Conservation (phyloP, 2,797 vertebrate genomes). For the Channa striata region DNA sequence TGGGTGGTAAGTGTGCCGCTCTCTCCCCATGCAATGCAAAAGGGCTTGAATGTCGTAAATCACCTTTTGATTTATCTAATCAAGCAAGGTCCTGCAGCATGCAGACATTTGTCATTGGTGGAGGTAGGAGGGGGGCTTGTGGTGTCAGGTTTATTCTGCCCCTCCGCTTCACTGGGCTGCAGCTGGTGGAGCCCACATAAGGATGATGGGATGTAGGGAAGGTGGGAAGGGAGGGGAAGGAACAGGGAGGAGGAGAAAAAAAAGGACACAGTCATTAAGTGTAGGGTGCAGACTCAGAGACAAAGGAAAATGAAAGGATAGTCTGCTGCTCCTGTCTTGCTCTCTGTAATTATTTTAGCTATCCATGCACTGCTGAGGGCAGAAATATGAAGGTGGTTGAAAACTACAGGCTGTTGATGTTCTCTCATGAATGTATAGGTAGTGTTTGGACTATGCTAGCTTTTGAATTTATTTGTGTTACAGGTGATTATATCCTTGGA, state of each 20-base stretch:
- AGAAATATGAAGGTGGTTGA: slow-evolving; percentile 25
- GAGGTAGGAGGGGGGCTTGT: slow-evolving; percentile 49
- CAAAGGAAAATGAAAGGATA: slow-evolving; percentile 71
- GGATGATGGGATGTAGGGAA: slow-evolving; percentile 62
- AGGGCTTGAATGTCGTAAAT: slow-evolving; percentile 88
- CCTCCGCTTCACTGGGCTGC: slow-evolving; percentile 78
- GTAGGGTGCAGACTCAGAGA: slow-evolving; percentile 76
- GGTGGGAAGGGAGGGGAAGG: slow-evolving; percentile 41
- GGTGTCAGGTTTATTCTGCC: slow-evolving; percentile 83
- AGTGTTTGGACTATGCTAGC: slow-evolving; percentile 11
- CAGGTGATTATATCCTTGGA: slow-evolving; percentile 49
- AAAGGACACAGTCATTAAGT: slow-evolving; percentile 86
- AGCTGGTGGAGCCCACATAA: slow-evolving; percentile 72
- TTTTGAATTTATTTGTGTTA: slow-evolving; percentile 40
- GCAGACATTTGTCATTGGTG: slow-evolving; percentile 87
- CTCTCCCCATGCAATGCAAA: slow-evolving; percentile 83
- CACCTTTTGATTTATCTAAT: slow-evolving; percentile 92
- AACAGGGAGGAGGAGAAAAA: slow-evolving; percentile 53
- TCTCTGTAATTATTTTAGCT: slow-evolving; percentile 51
- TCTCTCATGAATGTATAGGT: slow-evolving; percentile 8
- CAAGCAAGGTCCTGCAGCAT: slow-evolving; percentile 86
- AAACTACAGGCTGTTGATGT: slow-evolving; percentile 33
- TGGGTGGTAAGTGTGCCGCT: slow-evolving; percentile 80
- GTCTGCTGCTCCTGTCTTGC: slow-evolving; percentile 40
- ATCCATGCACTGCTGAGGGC: slow-evolving; percentile 1